Evolutionary conservation across 2,797 vertebrate species (phyloP).

Genomic region (Girardinus metallicus): DNA sequence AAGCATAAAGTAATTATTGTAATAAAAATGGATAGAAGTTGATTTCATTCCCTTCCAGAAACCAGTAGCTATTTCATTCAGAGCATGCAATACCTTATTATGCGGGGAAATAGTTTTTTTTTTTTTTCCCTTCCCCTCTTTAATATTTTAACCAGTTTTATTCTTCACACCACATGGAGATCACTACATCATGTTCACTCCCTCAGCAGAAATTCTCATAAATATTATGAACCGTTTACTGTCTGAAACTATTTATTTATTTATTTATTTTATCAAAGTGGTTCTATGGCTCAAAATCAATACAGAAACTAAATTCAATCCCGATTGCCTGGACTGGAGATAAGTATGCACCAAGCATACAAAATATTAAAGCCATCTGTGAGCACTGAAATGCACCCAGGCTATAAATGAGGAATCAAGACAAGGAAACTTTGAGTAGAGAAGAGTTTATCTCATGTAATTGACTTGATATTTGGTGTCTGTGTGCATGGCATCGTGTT

Average conservation of each 20-base stretch:
- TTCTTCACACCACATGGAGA: conserved; percentile 22
- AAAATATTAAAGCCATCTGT: conserved; percentile 41
- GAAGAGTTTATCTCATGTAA: conserved; percentile 29
- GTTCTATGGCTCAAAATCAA: conserved; percentile 57
- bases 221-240: conserved; percentile 39
- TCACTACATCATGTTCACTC: conserved; percentile 17
- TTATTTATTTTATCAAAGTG: conserved; percentile 26
- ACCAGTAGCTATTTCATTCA: background rate
- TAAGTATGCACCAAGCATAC: conserved; percentile 32
- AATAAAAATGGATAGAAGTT: background rate
- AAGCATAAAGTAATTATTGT: background rate
- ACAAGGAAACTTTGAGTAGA: conserved; percentile 31
- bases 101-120: background rate
- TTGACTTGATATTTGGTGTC: conserved; percentile 24
- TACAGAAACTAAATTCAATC: conserved; percentile 49
- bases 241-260: conserved; percentile 40
- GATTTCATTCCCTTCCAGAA: background rate
- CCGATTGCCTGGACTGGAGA: conserved; percentile 37
- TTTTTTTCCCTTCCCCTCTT: conserved; percentile 1
- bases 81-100: conserved; percentile 6
- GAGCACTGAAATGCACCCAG: conserved; percentile 36
- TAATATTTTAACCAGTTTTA: conserved; percentile 26
- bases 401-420: conserved; percentile 36
- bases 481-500: conserved; percentile 18
- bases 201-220: conserved; percentile 41